A percentile compares a stretch with the other conserved stretches of the same genome.
phyloP scores from a whole-genome alignment of 2,888 invertebrate species.

The Melanophora roralis region DNA sequence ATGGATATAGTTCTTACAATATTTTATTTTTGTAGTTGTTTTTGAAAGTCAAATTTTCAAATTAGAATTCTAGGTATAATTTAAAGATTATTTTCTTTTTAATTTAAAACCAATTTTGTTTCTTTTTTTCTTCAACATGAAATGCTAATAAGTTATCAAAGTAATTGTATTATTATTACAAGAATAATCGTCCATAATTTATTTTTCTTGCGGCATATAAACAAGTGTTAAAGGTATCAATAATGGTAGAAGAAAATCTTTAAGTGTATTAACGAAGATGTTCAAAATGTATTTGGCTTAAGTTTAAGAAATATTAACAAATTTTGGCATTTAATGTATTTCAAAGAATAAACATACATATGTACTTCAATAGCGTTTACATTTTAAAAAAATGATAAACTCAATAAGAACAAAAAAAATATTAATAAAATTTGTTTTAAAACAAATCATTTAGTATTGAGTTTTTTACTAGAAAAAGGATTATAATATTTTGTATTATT shows the following conservation, averaged over 20 bases:
- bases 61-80: slow-evolving; percentile 54
- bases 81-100: slow-evolving; percentile 33
- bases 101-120: slow-evolving; percentile 1
- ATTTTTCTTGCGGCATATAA: slow-evolving; percentile 2
- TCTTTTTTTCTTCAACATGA: neutral
- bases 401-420: slow-evolving; percentile 11
- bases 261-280: neutral
- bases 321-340: neutral
- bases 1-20: slow-evolving; percentile 25
- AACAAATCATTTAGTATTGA: neutral
- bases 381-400: slow-evolving; percentile 43
- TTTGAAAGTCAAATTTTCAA: slow-evolving; percentile 18
- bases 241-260: neutral
- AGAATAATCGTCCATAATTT: slow-evolving; percentile 1
- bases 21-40: slow-evolving; percentile 9
- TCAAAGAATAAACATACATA: no score
- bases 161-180: slow-evolving; percentile 11
- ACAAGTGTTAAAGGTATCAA: neutral
- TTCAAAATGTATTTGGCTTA: neutral
- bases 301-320: neutral
- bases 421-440: neutral
- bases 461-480: no score
- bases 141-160: no score
- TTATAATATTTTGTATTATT: no score
- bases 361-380: slow-evolving; percentile 52